Conservation (phyloP, 92 coral and sea anemone genomes). For the Epizoanthus fatuus region DNA sequence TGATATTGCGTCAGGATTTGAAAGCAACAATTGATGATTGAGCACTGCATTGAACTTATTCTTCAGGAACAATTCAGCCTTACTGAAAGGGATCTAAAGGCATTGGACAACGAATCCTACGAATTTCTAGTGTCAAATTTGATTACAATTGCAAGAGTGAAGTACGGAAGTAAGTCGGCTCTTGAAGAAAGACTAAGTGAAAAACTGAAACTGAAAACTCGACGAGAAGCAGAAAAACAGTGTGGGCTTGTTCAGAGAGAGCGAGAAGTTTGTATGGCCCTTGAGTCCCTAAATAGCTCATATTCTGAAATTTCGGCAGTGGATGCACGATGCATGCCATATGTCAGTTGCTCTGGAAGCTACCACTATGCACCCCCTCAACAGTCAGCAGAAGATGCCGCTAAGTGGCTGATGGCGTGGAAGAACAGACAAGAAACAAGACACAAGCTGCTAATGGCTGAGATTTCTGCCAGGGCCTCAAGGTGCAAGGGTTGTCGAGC, state of each 20-base stretch:
- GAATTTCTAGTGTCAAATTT: constrained; percentile 96
- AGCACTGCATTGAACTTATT: neutral
- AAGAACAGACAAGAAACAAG: constrained; percentile 96
- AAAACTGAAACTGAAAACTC: constrained; percentile 80
- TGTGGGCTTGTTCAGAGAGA: constrained; percentile 91
- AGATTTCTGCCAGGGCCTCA: constrained; percentile 91
- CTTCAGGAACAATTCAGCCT: constrained; percentile 95
- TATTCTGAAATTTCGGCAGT: constrained; percentile 90
- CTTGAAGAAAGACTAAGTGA: constrained; percentile 82
- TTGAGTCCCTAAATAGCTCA: constrained; percentile 84
- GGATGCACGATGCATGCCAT: constrained; percentile 99
- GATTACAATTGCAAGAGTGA: constrained; percentile 90
- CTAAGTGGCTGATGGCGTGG: constrained; percentile 98
- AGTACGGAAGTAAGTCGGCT: constrained; percentile 91
- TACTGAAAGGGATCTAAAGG: constrained; percentile 93
- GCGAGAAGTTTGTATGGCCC: constrained; percentile 85
- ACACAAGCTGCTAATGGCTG: constrained; percentile 87
- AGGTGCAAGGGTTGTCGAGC: constrained; percentile 97
- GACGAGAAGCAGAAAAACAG: constrained; percentile 96
- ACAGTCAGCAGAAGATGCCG: constrained; percentile 96
- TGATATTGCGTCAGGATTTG: too few species aligned
- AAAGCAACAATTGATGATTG: too few species aligned
- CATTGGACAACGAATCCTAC: constrained; percentile 92
- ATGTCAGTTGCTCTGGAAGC: constrained; percentile 93
- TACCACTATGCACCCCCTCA: constrained; percentile 90